Conservation (phyloP, 2,113 vertebrate species). For the Saccopteryx leptura region DNA sequence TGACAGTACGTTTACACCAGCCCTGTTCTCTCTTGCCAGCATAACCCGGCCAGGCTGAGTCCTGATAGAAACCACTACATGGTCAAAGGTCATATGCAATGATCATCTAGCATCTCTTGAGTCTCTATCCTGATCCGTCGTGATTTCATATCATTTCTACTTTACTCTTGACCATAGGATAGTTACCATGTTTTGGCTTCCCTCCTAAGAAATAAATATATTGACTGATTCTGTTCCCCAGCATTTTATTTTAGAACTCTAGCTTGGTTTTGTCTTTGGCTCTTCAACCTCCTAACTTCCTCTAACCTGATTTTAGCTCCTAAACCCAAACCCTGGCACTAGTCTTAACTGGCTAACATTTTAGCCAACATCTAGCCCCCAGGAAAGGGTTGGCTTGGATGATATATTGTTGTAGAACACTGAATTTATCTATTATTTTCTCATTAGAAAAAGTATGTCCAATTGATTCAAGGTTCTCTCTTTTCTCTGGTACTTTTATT, state of each 20-base stretch:
- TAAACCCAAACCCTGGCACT: background rate
- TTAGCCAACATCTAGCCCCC: background rate
- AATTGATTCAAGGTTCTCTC: background rate
- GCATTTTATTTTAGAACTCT: background rate
- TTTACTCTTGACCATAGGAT: background rate
- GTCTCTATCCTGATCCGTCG: background rate
- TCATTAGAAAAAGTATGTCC: background rate
- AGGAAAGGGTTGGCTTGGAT: background rate
- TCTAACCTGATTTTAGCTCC: background rate
- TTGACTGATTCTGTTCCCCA: background rate
- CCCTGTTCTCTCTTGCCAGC: background rate
- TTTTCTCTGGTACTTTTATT: background rate
- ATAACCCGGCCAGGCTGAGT: background rate
- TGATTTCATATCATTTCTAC: background rate
- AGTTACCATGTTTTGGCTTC: background rate
- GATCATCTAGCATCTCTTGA: background rate
- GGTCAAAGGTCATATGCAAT: background rate
- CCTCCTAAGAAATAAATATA: background rate
- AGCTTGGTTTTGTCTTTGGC: background rate
- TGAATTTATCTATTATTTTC: slow-evolving; percentile 40
- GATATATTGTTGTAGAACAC: background rate
- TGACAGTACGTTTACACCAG: background rate
- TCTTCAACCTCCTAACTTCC: background rate
- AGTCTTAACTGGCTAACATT: background rate
- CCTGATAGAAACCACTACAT: background rate